These are phyloP conservation scores for Vesta saturnalis DNA, from an alignment of 2,888 invertebrate species.

Conservation along the genomic window DNA sequence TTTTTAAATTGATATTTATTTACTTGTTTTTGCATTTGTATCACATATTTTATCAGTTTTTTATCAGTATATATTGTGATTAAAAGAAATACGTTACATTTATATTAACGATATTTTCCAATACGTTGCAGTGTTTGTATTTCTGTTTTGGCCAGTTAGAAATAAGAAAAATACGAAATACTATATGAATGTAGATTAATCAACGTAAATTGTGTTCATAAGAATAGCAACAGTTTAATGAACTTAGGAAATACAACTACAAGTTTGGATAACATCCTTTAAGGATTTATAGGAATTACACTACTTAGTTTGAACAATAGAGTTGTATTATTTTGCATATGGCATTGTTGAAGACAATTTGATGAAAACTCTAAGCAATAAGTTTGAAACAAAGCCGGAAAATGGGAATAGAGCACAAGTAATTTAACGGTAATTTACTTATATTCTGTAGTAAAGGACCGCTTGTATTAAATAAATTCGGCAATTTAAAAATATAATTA, in stretches of 20 bases:
- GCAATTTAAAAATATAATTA: neutral
- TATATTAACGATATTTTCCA: too few relatives aligned
- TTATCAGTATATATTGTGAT: neutral
- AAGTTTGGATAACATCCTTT: neutral
- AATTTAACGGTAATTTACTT: neutral
- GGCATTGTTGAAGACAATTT: neutral
- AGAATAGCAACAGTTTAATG: neutral
- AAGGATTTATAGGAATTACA: conserved; percentile 1
- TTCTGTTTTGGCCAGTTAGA: too few relatives aligned
- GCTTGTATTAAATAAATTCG: neutral
- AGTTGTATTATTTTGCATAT: neutral
- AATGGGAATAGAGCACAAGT: conserved; percentile 1
- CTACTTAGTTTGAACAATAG: neutral
- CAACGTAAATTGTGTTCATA: neutral
- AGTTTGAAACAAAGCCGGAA: neutral
- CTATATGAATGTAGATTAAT: neutral
- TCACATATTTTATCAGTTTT: neutral
- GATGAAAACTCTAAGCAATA: conserved; percentile 1
- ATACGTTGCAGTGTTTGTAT: too few relatives aligned
- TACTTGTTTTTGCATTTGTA: neutral
- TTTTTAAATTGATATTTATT: neutral
- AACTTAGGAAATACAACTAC: neutral
- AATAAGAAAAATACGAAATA: too few relatives aligned
- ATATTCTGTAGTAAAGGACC: neutral
- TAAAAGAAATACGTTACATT: too few relatives aligned